Base-by-base conservation (phyloP, 2,888 invertebrate genomes). In the Trachelus stipa region DNA sequence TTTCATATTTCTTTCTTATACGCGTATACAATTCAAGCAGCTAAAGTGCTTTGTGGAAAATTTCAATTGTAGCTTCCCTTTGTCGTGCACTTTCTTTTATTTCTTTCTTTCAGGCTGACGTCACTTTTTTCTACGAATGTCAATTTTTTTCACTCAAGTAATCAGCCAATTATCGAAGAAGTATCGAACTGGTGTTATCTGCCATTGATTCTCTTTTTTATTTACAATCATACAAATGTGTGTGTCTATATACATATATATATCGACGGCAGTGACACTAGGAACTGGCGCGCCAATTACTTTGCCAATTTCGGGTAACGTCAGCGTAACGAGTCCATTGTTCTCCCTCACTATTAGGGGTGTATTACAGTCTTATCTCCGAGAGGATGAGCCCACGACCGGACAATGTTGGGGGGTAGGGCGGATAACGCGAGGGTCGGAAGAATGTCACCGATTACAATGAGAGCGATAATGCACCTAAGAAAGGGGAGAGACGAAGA, bases 311-410 rank as follows among this genome's bases (percentile, higher is more conserved):
- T 88, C 89, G 87, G 85, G 56, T 56, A 56, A 56, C 23, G 56
- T 56, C 56, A 23, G 87, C 86, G 87, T 85, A 81, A 88, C 87
- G 84, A 84, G 84, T 86, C 86, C 88, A 90, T 90, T 90, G 90
- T 91, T 87, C 87, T 83, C 79, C 84, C 85, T 85, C 86, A 87
- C 87, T 87, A 90, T 90, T 89, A 88, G 88, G 86, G 87, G 84
- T 87, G 86, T 85, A 84, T 81, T 82, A 71, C 71, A 81, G 84
- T 85, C 85, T 85, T 85, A 84, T 87, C 85, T 34, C 15, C 11
- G 23, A n/a, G 9, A 12, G 3, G 30, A 23, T 12, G 30, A 15
- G 71, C 2, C 30, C 12, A 34, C 9, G 30, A 11, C 12, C 9
- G 71, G 71, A 34, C 71, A 33, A 6, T 33, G 11, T 12, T 12